A percentile compares a stretch with the other conserved stretches of the same genome.
Conservation (phyloP, 2,113 vertebrate genomes). For the Erpornis zantholeuca region DNA sequence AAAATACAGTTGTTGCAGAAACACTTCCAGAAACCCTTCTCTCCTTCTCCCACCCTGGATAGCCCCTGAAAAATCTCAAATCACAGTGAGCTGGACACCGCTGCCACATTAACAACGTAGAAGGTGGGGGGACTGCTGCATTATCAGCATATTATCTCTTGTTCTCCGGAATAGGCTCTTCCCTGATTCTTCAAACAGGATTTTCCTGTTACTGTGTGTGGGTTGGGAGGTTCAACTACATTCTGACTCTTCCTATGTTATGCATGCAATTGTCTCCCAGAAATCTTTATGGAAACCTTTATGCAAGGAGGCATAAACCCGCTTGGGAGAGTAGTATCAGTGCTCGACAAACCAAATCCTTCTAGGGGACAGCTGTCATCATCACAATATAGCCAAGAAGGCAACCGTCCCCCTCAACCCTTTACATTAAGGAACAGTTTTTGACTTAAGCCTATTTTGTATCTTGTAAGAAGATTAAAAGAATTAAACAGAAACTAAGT, state of each 20-base stretch:
- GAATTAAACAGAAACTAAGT: constrained; percentile 23
- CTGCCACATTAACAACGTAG: not conserved
- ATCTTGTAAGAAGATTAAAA: constrained; percentile 37
- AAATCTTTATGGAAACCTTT: not conserved
- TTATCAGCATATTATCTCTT: not conserved
- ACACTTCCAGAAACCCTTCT: not conserved
- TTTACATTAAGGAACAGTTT: not conserved
- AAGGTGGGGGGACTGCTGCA: not conserved
- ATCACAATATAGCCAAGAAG: not conserved
- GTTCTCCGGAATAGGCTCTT: not conserved
- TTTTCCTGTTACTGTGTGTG: constrained; percentile 49
- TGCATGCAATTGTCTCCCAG: not conserved
- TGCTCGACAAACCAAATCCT: not conserved
- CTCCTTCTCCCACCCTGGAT: not conserved
- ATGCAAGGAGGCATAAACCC: not conserved
- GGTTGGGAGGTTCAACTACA: not conserved
- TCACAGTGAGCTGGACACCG: not conserved
- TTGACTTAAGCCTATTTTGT: constrained; percentile 27
- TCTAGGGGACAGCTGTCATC: not conserved
- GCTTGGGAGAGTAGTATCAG: not conserved
- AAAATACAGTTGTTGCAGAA: not conserved
- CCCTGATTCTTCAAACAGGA: constrained; percentile 45
- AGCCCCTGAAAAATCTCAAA: not conserved
- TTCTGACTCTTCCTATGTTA: not conserved
- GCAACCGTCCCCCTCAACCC: not conserved